phyloP scores from a whole-genome alignment of 2,797 vertebrate species.

The Lithobates pipiens region DNA sequence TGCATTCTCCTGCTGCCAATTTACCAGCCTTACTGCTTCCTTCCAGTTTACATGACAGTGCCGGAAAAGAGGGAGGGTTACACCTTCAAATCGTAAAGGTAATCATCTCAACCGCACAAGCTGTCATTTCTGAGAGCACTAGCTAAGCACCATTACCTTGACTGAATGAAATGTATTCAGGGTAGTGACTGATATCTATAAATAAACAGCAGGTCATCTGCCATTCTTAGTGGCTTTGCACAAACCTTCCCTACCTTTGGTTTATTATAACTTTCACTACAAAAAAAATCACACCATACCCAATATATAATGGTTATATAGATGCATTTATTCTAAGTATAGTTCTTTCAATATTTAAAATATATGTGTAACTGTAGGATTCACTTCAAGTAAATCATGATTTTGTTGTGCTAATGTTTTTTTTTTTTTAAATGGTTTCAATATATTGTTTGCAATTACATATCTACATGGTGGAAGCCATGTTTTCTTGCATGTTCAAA shows the following conservation, averaged over 20 bases:
- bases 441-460: no score
- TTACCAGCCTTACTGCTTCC: slow-evolving; percentile 4
- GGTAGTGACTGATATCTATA: not conserved
- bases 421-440: no score
- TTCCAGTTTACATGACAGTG: slow-evolving; percentile 6
- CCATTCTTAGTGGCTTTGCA: not conserved
- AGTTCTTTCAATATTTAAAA: not conserved
- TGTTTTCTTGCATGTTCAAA: no score
- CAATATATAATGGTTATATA: not conserved
- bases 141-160: not conserved
- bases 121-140: slow-evolving; percentile 9
- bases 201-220: not conserved
- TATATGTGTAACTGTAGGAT: not conserved
- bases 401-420: no score
- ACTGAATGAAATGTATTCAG: not conserved
- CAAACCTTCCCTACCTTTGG: not conserved
- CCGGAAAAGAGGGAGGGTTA: not conserved
- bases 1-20: slow-evolving; percentile 1
- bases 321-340: not conserved
- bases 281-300: not conserved
- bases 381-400: no score
- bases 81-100: not conserved
- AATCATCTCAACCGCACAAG: slow-evolving; percentile 2
- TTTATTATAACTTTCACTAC: not conserved
- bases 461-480: no score